Conservation (phyloP, 2,888 invertebrate genomes). For the Eupithecia pulchellata region DNA sequence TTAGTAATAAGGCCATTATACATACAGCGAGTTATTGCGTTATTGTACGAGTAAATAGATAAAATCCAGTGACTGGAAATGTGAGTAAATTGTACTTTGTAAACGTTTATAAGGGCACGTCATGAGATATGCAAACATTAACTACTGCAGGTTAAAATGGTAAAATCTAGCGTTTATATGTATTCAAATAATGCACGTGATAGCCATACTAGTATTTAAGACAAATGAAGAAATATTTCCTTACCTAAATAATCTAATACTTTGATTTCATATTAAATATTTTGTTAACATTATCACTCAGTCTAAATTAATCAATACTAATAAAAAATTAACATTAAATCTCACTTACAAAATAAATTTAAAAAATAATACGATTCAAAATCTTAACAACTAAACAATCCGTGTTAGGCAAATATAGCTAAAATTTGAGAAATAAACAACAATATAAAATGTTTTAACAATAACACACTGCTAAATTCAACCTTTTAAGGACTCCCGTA, state of each 20-base stretch:
- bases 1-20: conserved; percentile 27
- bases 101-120: conserved; percentile 34
- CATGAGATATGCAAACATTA: conserved; percentile 41
- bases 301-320: conserved; percentile 36
- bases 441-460: conserved; percentile 46
- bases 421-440: conserved; percentile 49
- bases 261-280: conserved; percentile 18
- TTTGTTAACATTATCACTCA: conserved; percentile 26
- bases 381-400: conserved; percentile 48
- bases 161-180: conserved; percentile 69
- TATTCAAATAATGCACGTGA: conserved; percentile 54
- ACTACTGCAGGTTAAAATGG: conserved; percentile 29
- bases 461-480: conserved; percentile 35
- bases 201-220: not conserved
- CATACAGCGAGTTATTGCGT: conserved; percentile 22
- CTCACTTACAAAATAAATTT: conserved; percentile 43
- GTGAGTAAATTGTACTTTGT: conserved; percentile 37
- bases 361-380: conserved; percentile 49
- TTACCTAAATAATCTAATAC: conserved; percentile 2
- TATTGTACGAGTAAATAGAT: conserved; percentile 36
- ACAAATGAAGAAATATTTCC: not conserved
- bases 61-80: conserved; percentile 18
- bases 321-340: conserved; percentile 38
- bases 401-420: conserved; percentile 41
- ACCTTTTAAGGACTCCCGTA: conserved; percentile 14